phyloP scores from a whole-genome alignment of 2,888 invertebrate genomes.

The Drosophila neonasuta region DNA sequence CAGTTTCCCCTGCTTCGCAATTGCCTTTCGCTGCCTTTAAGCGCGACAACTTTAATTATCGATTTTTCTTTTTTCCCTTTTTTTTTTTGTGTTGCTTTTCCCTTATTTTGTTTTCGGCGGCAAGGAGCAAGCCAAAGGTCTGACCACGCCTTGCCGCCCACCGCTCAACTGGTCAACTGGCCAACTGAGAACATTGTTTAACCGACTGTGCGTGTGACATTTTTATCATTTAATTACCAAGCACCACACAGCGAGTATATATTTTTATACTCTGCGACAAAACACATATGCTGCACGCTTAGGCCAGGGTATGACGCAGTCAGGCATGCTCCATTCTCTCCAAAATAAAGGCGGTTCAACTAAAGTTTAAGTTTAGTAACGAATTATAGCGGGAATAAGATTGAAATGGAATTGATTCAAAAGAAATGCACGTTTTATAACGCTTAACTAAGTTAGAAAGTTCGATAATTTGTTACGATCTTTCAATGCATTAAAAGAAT shows the following conservation, averaged over 20 bases:
- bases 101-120: neutral
- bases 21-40: constrained; percentile 11
- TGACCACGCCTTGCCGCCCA: constrained; percentile 1
- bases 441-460: too few species aligned
- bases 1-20: neutral
- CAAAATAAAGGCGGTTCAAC: too few species aligned
- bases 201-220: constrained; percentile 44
- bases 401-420: too few species aligned
- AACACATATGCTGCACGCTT: neutral
- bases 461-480: too few species aligned
- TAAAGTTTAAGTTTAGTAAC: too few species aligned
- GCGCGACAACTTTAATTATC: constrained; percentile 40
- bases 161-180: neutral
- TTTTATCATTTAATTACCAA: constrained; percentile 44
- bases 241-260: constrained; percentile 6
- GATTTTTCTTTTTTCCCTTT: constrained; percentile 29
- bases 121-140: neutral
- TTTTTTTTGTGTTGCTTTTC: neutral
- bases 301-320: neutral
- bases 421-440: too few species aligned
- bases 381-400: too few species aligned
- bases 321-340: neutral
- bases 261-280: constrained; percentile 3
- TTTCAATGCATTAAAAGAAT: too few species aligned
- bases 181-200: constrained; percentile 10